Conservation (phyloP, 2,888 invertebrate genomes). For the Aelia acuminata region DNA sequence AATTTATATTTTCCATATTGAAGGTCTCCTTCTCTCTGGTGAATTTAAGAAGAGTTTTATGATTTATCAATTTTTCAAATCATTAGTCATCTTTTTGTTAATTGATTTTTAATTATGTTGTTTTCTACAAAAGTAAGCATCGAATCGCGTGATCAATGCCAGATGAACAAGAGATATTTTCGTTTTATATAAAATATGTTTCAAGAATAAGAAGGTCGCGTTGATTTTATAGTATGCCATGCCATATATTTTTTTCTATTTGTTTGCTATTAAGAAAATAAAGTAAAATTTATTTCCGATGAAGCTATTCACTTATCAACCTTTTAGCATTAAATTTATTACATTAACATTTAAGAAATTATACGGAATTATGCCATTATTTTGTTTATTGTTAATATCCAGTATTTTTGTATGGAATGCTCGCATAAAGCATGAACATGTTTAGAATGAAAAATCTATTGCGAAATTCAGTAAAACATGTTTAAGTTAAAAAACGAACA, state of each 20-base stretch:
- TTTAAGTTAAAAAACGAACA: too few relatives aligned
- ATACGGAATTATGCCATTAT: too few relatives aligned
- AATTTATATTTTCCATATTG: neutral
- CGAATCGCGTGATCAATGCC: neutral
- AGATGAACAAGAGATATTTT: neutral
- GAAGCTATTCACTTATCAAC: too few relatives aligned
- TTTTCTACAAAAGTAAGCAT: neutral
- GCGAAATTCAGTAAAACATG: too few relatives aligned
- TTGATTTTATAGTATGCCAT: neutral
- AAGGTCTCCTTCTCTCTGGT: neutral
- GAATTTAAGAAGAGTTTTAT: neutral
- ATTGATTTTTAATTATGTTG: neutral
- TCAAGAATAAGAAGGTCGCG: neutral
- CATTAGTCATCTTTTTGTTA: neutral
- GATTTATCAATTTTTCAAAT: neutral
- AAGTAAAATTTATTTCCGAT: too few relatives aligned
- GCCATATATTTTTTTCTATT: neutral
- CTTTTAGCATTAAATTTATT: too few relatives aligned
- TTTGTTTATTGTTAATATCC: too few relatives aligned
- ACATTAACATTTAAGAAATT: too few relatives aligned
- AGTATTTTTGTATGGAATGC: too few relatives aligned
- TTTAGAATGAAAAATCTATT: too few relatives aligned
- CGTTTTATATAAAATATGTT: neutral
- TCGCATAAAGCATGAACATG: too few relatives aligned
- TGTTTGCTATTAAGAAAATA: too few relatives aligned